phyloP scores from a whole-genome alignment of 1,140 invertebrate species.

The Brachionus manjavacas region DNA sequence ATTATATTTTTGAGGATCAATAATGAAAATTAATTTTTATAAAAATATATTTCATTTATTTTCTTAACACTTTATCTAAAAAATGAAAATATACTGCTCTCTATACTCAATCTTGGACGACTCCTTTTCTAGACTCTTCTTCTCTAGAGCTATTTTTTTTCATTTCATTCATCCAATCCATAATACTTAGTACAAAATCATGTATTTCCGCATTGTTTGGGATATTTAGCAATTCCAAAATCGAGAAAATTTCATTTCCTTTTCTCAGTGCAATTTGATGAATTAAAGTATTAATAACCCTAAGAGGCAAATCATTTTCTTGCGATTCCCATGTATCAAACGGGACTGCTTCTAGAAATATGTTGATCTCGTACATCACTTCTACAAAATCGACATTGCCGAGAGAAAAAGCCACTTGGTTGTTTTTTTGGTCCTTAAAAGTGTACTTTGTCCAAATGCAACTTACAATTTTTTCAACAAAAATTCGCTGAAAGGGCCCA shows the following conservation, averaged over 20 bases:
- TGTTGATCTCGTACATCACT: background rate
- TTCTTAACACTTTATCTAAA: no score
- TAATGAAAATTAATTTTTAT: no score
- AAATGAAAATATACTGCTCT: no score
- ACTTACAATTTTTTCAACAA: background rate
- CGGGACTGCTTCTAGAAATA: background rate
- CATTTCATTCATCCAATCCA: background rate
- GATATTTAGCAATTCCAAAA: background rate
- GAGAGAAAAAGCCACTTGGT: background rate
- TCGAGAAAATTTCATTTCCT: background rate
- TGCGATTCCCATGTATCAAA: background rate
- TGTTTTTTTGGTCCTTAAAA: background rate
- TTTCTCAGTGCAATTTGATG: background rate
- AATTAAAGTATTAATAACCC: background rate
- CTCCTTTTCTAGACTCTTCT: background rate
- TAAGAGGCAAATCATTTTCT: background rate
- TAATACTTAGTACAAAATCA: conserved; percentile 3
- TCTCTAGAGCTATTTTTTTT: background rate
- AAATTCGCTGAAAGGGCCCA: no score
- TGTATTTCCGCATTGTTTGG: background rate
- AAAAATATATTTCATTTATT: no score
- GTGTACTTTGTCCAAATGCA: background rate
- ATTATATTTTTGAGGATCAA: no score
- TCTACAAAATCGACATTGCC: background rate
- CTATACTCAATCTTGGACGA: no score